Base-by-base conservation (phyloP, 2,113 vertebrate genomes). In the Hemicordylus capensis region DNA sequence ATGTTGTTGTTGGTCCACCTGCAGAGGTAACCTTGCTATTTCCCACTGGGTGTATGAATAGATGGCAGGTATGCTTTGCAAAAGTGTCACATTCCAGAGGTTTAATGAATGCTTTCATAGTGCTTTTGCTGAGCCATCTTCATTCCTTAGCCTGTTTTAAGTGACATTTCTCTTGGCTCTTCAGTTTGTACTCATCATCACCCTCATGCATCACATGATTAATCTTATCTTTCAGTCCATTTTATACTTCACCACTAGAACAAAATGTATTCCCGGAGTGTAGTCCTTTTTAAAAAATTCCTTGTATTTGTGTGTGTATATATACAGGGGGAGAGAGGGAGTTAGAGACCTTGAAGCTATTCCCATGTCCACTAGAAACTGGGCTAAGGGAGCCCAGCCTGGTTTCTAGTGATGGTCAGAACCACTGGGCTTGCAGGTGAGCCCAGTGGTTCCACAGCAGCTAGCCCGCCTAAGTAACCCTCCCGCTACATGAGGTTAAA, bases 1-100 rank as follows among this genome's bases (percentile, higher is more conserved):
- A n/a, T n/a, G 0, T 44, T 7, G 1, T 0, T 0, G 4, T n/a
- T 4, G 0, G 58, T 0, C 0, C 79, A 85, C 64, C 85, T 82
- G 83, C 44, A 1, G 0, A 1, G 56, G 28, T 37, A 76, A 42
- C 85, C 28, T 0, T 0, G 67, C 63, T 0, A 0, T 76, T 73
- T 81, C n/a, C 20, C 48, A 4, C 39, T 48, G n/a, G 46, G 39
- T 39, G 1, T 28, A 59, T 31, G 17, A 0, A 0, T 0, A 0
- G 8, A 58, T 46, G 5, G 63, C 63, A n/a, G 17, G 79, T 54
- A 48, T 58, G 66, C 1, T 4, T 0, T 0, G 58, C 31, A 22
- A 24, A 64, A 24, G 26, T 9, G 11, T 31, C 5, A 4, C 76
- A 66, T 72, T 39, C 39, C 5, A 11, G n/a, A 82, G 73, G 4